Percentiles rank a stretch among this genome's conserved stretches.
Evolutionary conservation across 2,888 invertebrate species (phyloP).

Genomic region (Spicauda simplicius): DNA sequence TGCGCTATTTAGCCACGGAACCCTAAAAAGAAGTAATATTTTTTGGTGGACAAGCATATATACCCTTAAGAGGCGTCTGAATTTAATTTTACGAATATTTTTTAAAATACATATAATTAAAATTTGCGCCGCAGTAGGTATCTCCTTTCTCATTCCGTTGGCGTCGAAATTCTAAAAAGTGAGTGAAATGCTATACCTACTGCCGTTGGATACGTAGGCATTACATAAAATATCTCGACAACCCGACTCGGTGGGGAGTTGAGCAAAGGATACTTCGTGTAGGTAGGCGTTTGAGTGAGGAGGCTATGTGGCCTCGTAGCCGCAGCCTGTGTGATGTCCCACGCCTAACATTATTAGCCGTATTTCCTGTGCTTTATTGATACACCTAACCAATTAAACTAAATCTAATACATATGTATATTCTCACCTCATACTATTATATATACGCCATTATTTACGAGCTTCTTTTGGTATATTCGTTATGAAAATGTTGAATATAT

Average conservation of each 20-base stretch:
- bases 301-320: constrained; percentile 4
- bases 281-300: constrained; percentile 6
- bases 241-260: constrained; percentile 24
- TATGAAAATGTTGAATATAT: background rate
- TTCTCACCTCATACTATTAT: background rate
- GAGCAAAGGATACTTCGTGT: constrained; percentile 19
- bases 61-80: too few relatives aligned
- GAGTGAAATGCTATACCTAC: background rate
- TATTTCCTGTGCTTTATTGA: background rate
- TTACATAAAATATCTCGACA: constrained; percentile 25
- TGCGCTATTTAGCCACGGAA: too few relatives aligned
- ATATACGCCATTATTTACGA: background rate
- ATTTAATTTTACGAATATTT: too few relatives aligned
- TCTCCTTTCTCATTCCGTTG: too few relatives aligned
- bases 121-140: too few relatives aligned
- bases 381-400: background rate
- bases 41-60: too few relatives aligned
- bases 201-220: constrained; percentile 2
- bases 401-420: background rate
- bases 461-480: background rate
- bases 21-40: too few relatives aligned
- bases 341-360: constrained; percentile 4
- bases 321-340: constrained; percentile 5
- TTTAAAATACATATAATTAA: too few relatives aligned
- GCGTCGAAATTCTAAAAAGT: background rate